phyloP scores from a whole-genome alignment of 2,888 invertebrate species.

The Rambutsinella grinnellia region DNA sequence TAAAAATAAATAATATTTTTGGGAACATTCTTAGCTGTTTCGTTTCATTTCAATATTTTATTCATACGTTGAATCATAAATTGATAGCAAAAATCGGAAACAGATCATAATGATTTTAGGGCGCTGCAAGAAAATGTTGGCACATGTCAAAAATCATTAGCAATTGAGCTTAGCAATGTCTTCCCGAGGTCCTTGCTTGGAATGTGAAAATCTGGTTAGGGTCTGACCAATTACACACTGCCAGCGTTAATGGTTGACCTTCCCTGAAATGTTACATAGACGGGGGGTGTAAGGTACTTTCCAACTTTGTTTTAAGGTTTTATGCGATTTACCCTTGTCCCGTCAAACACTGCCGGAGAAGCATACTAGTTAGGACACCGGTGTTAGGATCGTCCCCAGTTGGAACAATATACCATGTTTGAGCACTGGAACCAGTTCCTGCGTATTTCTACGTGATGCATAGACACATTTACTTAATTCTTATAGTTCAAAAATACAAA shows the following conservation, averaged over 20 bases:
- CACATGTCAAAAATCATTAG: too few species aligned
- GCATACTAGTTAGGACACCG: constrained; percentile 29
- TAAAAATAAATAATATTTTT: too few species aligned
- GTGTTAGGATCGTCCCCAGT: constrained; percentile 25
- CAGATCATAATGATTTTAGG: too few species aligned
- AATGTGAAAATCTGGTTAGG: constrained; percentile 33
- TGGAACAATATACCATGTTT: too few species aligned
- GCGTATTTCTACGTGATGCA: too few species aligned
- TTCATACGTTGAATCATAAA: too few species aligned
- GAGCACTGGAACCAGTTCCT: not conserved
- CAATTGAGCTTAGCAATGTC: not conserved
- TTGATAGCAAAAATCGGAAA: too few species aligned
- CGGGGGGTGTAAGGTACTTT: not conserved
- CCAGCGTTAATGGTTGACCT: constrained; percentile 15
- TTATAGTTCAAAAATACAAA: not conserved
- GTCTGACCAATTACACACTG: constrained; percentile 16
- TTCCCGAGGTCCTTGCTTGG: constrained; percentile 3
- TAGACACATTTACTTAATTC: not conserved
- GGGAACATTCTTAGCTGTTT: too few species aligned
- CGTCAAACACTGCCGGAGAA: constrained; percentile 12
- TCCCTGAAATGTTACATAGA: constrained; percentile 5
- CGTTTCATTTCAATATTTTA: too few species aligned
- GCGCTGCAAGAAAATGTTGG: too few species aligned
- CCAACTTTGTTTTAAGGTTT: not conserved
- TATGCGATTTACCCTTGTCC: constrained; percentile 28